phyloP scores from a whole-genome alignment of 2,797 vertebrate genomes.

The Anguilla megastoma region DNA sequence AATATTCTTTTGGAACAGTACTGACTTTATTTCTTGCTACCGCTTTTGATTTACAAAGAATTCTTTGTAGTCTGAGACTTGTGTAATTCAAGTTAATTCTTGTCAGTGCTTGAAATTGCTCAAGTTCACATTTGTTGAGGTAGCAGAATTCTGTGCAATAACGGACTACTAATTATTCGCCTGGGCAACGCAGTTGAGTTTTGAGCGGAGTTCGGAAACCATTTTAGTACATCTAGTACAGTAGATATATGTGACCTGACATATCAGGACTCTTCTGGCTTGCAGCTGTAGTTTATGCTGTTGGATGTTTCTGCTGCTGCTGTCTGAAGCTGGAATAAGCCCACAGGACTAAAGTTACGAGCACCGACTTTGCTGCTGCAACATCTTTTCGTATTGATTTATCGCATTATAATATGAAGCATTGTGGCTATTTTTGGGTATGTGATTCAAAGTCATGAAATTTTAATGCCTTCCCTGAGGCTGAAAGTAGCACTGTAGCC shows the following conservation, averaged over 20 bases:
- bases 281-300: neutral
- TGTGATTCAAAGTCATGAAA: conserved; percentile 28
- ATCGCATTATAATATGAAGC: conserved; percentile 26
- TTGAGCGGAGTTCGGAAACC: neutral
- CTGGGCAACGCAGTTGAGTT: neutral
- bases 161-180: neutral
- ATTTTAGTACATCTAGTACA: neutral
- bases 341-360: neutral
- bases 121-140: neutral
- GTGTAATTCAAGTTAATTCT: neutral
- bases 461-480: conserved; percentile 24
- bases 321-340: conserved; percentile 4
- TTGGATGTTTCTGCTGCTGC: neutral
- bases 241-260: neutral
- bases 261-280: neutral
- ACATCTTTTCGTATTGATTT: conserved; percentile 17
- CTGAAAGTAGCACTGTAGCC: neutral
- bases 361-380: neutral
- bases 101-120: neutral
- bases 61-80: neutral
- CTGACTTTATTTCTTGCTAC: no score
- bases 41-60: neutral
- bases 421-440: conserved; percentile 21
- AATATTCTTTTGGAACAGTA: neutral
- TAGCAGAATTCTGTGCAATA: neutral